Percentiles rank a stretch among this genome's conserved stretches.
phyloP scores from a whole-genome alignment of 2,797 vertebrate genomes.

The Percopsis omiscomaycus region DNA sequence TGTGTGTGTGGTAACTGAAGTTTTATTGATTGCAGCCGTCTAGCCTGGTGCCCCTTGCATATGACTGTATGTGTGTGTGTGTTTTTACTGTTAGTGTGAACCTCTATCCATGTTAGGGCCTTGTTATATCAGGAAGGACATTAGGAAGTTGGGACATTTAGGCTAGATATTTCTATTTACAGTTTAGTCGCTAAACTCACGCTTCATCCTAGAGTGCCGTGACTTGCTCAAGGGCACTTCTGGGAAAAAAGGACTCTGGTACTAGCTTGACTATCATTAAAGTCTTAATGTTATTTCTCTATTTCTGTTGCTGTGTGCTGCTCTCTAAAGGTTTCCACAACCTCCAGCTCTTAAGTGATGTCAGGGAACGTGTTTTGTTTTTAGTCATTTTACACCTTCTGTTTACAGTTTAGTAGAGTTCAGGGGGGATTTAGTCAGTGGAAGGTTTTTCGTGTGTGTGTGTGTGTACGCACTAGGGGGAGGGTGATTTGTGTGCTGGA shows the following conservation, averaged over 20 bases:
- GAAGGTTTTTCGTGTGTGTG: neutral
- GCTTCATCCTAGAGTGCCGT: too few relatives aligned
- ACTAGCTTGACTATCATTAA: too few relatives aligned
- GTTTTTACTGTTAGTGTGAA: neutral
- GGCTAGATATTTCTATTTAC: too few relatives aligned
- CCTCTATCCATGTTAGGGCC: neutral
- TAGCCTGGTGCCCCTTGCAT: neutral
- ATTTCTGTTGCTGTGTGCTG: too few relatives aligned
- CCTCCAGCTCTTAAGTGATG: too few relatives aligned
- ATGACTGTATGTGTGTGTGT: neutral
- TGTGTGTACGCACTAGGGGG: slow-evolving; percentile 26
- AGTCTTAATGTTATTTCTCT: neutral
- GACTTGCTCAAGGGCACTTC: too few relatives aligned
- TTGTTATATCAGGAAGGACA: neutral
- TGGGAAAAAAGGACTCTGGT: too few relatives aligned
- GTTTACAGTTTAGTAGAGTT: neutral
- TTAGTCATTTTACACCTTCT: too few relatives aligned
- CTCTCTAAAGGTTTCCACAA: too few relatives aligned
- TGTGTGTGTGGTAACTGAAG: neutral
- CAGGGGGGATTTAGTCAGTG: neutral
- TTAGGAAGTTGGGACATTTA: neutral
- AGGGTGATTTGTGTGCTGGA: slow-evolving; percentile 45
- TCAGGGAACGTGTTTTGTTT: too few relatives aligned
- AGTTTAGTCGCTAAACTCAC: too few relatives aligned
- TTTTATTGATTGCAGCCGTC: neutral